Evolutionary conservation across 2,888 invertebrate species (phyloP), one percentile per base, ranked within the genome.

Genomic region (Erynnis tages): DNA sequence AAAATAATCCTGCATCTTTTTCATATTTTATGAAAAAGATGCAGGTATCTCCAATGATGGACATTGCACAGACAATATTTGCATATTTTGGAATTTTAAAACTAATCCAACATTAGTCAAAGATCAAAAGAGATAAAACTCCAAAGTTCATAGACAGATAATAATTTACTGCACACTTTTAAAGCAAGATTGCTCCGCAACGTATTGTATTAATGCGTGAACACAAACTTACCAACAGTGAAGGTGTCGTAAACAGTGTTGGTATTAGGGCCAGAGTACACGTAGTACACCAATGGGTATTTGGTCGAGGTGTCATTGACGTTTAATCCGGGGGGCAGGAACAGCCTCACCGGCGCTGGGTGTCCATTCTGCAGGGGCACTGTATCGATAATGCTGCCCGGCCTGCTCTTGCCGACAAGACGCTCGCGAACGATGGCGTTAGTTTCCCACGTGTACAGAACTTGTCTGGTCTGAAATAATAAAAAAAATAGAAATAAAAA

Each of bases 201-300:
- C n/a, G n/a, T n/a, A n/a, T n/a, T n/a, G n/a, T n/a, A n/a, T n/a
- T n/a, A n/a, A n/a, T n/a, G n/a, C n/a, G n/a, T n/a, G n/a, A n/a
- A n/a, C n/a, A n/a, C n/a, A n/a, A n/a, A 76, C 85, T 78, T 50
- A 78, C 92, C 92, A 19, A 94, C 84, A 23, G 87, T 81, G 60
- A 94, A 96, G 0, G 86, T 81, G 47, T 96, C 94, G 4, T 83
- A 92, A 0, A 97, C 94, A 17, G 92, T 91, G 58, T 95, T 95
- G 0, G 94, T 94, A 58, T 94, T 93, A 2, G 98, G 98, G 0
- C 97, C 98, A 0, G 93, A 97, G 75, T 98, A 95, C 76, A 95
- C 94, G 59, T 93, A 90, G 61, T 94, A 93, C 11, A 96, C 86
- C 79, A 95, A 75, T 0, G 96, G 93, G 70, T 95, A 95, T 49